A percentile compares a stretch with the other conserved stretches of the same genome.
These are phyloP conservation scores for Enteromius paludinosus DNA, from an alignment of 2,797 vertebrate species.

Conservation along the genomic window DNA sequence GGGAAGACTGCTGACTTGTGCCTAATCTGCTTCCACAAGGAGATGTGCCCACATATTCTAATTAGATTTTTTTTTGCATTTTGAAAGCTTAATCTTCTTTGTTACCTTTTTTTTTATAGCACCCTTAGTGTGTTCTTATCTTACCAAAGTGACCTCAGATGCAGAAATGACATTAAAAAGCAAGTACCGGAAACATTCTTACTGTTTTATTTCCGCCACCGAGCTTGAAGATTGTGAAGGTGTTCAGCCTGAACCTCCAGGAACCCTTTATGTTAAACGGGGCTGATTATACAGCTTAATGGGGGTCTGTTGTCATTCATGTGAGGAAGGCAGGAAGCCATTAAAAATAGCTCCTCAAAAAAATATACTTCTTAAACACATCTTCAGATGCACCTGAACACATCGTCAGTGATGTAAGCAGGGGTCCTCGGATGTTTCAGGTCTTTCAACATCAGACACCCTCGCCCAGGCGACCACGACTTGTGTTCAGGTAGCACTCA, in stretches of 20 bases:
- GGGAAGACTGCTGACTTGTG: too few species aligned
- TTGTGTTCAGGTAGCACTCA: too few species aligned
- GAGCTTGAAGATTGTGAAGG: neutral
- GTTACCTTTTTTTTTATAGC: neutral
- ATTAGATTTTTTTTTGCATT: neutral
- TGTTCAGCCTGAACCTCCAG: neutral
- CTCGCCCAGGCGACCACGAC: too few species aligned
- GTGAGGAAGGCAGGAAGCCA: neutral
- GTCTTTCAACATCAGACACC: too few species aligned
- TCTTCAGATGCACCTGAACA: too few species aligned
- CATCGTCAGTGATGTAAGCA: too few species aligned
- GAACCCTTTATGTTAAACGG: neutral
- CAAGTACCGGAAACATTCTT: neutral
- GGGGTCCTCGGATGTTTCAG: too few species aligned
- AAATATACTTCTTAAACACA: too few species aligned
- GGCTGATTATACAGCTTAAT: constrained; percentile 1
- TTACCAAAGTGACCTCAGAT: neutral
- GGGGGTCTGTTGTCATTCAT: neutral
- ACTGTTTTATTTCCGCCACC: neutral
- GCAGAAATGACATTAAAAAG: constrained; percentile 1
- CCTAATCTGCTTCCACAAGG: neutral
- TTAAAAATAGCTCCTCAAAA: neutral
- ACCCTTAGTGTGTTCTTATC: neutral
- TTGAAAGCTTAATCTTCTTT: neutral
- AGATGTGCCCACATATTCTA: neutral